Evolutionary conservation across 2,888 invertebrate genomes (phyloP), one percentile per base, ranked within the genome.

Genomic region (Ophonus ardosiacus): DNA sequence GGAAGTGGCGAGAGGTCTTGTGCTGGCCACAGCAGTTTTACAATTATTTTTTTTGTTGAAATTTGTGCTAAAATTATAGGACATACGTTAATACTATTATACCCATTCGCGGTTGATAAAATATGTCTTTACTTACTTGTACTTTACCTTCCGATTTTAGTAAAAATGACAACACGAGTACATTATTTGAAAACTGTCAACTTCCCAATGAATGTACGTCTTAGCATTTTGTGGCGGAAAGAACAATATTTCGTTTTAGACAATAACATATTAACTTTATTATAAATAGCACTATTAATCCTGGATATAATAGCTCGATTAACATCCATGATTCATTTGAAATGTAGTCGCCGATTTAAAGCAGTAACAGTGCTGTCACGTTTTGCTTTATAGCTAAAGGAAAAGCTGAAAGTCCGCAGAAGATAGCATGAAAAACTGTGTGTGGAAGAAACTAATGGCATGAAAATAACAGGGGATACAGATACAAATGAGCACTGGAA

Each of bases 401-500:
- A 15, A 17, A 56, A 40, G 56, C 56, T 56, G 71, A 40, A 71
- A 71, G 71, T 17, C 74, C 74, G n/a, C 18, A 38, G 61, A 80
- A 74, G 59, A 80, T 61, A 80, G 61, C 56, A 80, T 80, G 80
- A 80, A 80, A 80, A 80, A 80, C 61, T 80, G 80, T 80, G 80
- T 61, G 80, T 80, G 61, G 80, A 80, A 59, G 80, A 80, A 80
- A 80, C 80, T 80, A 80, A 80, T 80, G 80, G 80, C 38, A 80
- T 31, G 80, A 59, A 43, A 80, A 80, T 80, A 80, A 80, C 80
- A 15, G 40, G 61, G 43, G 61, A 80, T 80, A 80, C 80, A 80
- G 80, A 80, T 80, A 80, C 80, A 80, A 80, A 80, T 80, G 80
- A 80, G 80, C 61, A 61, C 63, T 61, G 80, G 80, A 80, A 80